These are phyloP conservation scores for Intellagama lesueurii DNA, from an alignment of 2,797 vertebrate species.

Conservation along the genomic window DNA sequence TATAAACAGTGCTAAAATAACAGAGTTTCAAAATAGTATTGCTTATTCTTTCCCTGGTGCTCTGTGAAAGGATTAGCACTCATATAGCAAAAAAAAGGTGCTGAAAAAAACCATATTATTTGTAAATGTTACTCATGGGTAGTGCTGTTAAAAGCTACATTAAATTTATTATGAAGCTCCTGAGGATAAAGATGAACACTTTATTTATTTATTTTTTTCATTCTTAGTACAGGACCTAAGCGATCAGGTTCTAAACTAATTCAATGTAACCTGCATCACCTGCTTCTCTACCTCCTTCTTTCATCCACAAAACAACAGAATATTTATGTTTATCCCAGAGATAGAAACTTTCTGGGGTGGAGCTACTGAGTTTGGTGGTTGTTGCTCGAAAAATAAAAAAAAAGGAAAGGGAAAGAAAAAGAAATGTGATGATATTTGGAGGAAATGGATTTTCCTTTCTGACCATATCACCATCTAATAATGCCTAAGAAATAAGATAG, in stretches of 20 bases:
- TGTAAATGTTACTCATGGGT: constrained; percentile 7
- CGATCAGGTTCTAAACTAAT: not conserved
- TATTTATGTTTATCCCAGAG: constrained; percentile 26
- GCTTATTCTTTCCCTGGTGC: constrained; percentile 46
- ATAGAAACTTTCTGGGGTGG: constrained; percentile 53
- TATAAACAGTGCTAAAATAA: not conserved
- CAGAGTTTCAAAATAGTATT: constrained; percentile 45
- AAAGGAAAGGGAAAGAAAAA: too few species aligned
- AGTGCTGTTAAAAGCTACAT: not conserved
- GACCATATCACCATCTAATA: constrained; percentile 53
- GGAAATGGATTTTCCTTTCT: constrained; percentile 49
- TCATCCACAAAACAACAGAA: constrained; percentile 14
- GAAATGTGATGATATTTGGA: constrained; percentile 58
- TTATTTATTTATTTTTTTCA: not conserved
- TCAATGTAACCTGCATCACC: rapidly evolving
- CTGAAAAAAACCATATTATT: not conserved
- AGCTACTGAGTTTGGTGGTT: constrained; percentile 21
- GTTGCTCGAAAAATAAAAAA: too few species aligned
- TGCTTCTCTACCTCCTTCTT: not conserved
- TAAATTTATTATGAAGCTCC: not conserved
- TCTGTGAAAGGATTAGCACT: constrained; percentile 29
- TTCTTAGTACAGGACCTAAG: rapidly evolving
- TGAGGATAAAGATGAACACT: not conserved
- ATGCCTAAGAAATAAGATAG: constrained; percentile 68
- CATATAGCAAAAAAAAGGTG: not conserved